Evolutionary conservation across 2,888 invertebrate genomes (phyloP).

Genomic region (Zygothrica quintamaculata): DNA sequence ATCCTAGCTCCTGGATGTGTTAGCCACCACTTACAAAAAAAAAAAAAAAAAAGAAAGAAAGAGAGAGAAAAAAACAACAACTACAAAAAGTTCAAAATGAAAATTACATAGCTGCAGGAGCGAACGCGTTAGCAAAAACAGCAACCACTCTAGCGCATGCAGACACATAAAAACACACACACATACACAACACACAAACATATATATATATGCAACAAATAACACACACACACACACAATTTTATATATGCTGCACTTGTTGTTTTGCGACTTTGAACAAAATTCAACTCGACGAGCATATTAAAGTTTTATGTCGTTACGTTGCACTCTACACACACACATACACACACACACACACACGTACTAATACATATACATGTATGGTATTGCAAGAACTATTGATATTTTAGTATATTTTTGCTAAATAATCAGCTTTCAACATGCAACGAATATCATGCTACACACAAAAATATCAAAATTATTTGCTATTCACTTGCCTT

Average conservation of each 20-base stretch:
- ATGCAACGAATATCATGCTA: too few relatives aligned
- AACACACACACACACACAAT: constrained; percentile 3
- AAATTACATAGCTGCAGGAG: constrained; percentile 70
- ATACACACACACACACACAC: constrained; percentile 9
- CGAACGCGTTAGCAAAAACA: constrained; percentile 2
- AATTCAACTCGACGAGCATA: constrained; percentile 56
- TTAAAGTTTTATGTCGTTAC: constrained; percentile 61
- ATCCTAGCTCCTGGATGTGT: too few relatives aligned
- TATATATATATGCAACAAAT: constrained; percentile 10
- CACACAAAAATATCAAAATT: neutral
- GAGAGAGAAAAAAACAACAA: neutral
- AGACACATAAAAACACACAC: constrained; percentile 19
- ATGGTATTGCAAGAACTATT: constrained; percentile 12
- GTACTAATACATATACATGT: too few relatives aligned
- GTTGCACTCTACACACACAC: constrained; percentile 34
- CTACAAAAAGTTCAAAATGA: constrained; percentile 65
- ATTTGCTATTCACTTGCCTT: neutral
- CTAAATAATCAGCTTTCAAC: constrained; percentile 60
- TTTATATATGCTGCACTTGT: constrained; percentile 33
- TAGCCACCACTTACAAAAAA: too few relatives aligned
- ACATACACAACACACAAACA: constrained; percentile 4
- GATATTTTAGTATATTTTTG: constrained; percentile 49
- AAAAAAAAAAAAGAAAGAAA: too few relatives aligned
- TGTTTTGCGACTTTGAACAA: constrained; percentile 33
- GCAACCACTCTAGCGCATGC: constrained; percentile 29